Evolutionary conservation across 1,140 invertebrate species (phyloP).

Genomic region (Cataglyphis hispanica): DNA sequence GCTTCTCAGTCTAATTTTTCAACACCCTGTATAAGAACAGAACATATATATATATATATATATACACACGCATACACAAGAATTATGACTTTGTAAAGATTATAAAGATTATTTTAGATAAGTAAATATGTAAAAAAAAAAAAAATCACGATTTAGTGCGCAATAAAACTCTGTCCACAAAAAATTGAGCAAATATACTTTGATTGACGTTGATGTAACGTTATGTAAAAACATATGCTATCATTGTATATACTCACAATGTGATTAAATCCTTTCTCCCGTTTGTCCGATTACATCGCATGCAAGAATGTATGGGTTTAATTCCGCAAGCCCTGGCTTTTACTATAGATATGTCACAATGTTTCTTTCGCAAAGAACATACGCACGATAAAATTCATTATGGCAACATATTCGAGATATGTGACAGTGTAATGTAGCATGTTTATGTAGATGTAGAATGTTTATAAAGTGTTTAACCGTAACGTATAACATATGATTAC

Average conservation of each 20-base stretch:
- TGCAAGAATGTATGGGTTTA: slow-evolving; percentile 13
- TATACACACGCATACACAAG: too few relatives aligned
- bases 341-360: slow-evolving; percentile 42
- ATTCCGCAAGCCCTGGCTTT: slow-evolving; percentile 44
- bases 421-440: neutral
- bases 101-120: neutral
- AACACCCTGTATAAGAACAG: too few relatives aligned
- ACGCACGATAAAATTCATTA: slow-evolving; percentile 49
- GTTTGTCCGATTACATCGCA: slow-evolving; percentile 25
- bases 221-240: slow-evolving; percentile 10
- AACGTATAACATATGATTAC: neutral
- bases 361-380: slow-evolving; percentile 29
- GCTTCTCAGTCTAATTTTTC: too few relatives aligned
- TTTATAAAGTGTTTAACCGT: neutral
- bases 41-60: too few relatives aligned
- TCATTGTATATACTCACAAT: slow-evolving; percentile 31
- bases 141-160: slow-evolving; percentile 1
- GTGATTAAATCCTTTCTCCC: slow-evolving; percentile 59
- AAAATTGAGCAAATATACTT: slow-evolving; percentile 1
- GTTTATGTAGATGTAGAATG: neutral
- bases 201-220: slow-evolving; percentile 50
- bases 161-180: slow-evolving; percentile 6
- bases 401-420: slow-evolving; percentile 31
- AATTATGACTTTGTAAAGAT: slow-evolving; percentile 28
- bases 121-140: slow-evolving; percentile 7